Percentiles rank a stretch among this genome's conserved stretches.
Conservation (phyloP, 2,113 vertebrate species). For the Poeciliopsis turrubarensis region DNA sequence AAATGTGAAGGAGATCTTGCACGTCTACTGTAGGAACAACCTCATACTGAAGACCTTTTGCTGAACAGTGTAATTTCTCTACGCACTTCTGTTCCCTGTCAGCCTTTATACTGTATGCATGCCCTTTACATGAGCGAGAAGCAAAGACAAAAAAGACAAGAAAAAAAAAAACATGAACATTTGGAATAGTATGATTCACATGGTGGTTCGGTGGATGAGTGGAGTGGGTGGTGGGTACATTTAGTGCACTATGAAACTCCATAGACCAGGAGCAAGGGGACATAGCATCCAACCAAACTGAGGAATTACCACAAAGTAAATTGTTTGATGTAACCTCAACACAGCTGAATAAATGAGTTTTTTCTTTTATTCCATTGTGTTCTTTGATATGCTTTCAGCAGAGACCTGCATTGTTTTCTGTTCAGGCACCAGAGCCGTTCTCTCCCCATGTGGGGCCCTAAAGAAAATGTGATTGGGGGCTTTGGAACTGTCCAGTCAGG, state of each 20-base stretch:
- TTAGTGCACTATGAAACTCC: slow-evolving; percentile 59
- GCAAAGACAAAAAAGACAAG: slow-evolving; percentile 13
- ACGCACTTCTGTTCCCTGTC: background rate
- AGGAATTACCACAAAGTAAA: background rate
- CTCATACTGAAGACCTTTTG: slow-evolving; percentile 9
- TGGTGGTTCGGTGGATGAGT: slow-evolving; percentile 60
- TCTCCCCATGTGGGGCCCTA: background rate
- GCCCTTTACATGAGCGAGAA: background rate
- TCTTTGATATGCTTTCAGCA: background rate
- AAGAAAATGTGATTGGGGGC: background rate
- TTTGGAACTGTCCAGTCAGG: too few species aligned
- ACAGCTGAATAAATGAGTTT: slow-evolving; percentile 10
- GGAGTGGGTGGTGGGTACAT: slow-evolving; percentile 71
- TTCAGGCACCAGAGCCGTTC: background rate
- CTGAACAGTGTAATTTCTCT: slow-evolving; percentile 3
- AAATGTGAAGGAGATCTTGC: slow-evolving; percentile 42
- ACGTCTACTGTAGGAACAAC: slow-evolving; percentile 51
- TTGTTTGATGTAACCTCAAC: slow-evolving; percentile 6
- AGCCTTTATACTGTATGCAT: background rate
- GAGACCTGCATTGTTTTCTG: background rate
- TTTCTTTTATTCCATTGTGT: slow-evolving; percentile 10
- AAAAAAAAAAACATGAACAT: slow-evolving; percentile 38
- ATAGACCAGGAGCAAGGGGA: slow-evolving; percentile 23
- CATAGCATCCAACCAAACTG: slow-evolving; percentile 30
- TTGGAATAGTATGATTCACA: slow-evolving; percentile 58